Base-by-base conservation (phyloP, 2,797 vertebrate species). In the Pelodytes ibericus region DNA sequence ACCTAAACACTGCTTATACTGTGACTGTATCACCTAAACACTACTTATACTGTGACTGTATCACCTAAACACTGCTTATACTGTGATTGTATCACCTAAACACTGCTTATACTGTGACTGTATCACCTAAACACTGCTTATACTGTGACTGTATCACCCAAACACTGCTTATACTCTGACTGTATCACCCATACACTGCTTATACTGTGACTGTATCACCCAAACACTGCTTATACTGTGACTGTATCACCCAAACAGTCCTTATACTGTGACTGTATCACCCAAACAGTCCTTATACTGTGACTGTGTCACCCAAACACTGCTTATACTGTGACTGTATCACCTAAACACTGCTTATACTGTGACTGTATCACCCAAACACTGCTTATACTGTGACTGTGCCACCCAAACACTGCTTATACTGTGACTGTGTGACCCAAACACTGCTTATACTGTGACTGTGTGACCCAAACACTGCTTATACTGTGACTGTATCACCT, bases 281-380 rank as follows among this genome's bases (percentile, higher is more conserved):
- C 13, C 16, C 29, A 11, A 20, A 31, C 51, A 80, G n/a, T n/a
- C n/a, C n/a, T n/a, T n/a, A n/a, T n/a, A n/a, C n/a, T n/a, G n/a
- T n/a, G n/a, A n/a, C n/a, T n/a, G n/a, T n/a, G n/a, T n/a, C n/a
- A n/a, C 36, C 59, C 22, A 7, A 2, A 3, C 10, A 11, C 25
- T 18, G 4, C 3, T 0, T 16, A 0, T 26, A 24, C 3, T 27
- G 13, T 15, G 22, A 30, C 30, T 11, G 47, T n/a, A 5, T 31
- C 57, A 16, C 13, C 16, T 29, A 11, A 20, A 31, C 51, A 80
- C 36, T 61, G n/a, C n/a, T n/a, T n/a, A n/a, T n/a, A n/a, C n/a
- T n/a, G n/a, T n/a, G n/a, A n/a, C n/a, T n/a, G n/a, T n/a, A n/a
- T n/a, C n/a, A n/a, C n/a, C n/a, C 22, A 7, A 2, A 3, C 10